Base-by-base conservation (phyloP, 1,140 invertebrate species). In the Macrobrachium rosenbergii region DNA sequence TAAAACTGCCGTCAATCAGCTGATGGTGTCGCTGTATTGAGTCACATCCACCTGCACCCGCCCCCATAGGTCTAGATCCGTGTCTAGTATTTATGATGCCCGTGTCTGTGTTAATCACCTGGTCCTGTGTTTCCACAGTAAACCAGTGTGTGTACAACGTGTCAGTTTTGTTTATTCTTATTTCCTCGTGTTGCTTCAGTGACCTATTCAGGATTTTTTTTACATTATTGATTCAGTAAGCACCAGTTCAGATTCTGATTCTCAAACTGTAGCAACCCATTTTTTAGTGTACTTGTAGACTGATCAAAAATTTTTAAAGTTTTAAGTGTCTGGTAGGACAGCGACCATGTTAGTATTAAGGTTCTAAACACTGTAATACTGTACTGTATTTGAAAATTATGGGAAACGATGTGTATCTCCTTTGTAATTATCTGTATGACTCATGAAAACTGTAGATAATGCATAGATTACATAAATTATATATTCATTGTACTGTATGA, bases 301-400 rank as follows among this genome's bases (percentile, higher is more conserved):
- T 75, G 85, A 81, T 82, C 52, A 87, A 52, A 64, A 87, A 72
- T 82, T 81, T 82, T 81, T 87, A 79, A 81, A 87, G 81, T 59
- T 87, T 83, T 87, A 87, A 87, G 78, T 87, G 85, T 87, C 85
- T 87, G 85, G 85, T 87, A 87, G 85, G 69, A 87, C 85, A 82
- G 69, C 85, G 59, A 87, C 85, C 79, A 86, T 87, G 81, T 81
- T 82, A 28, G 69, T 72, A 72, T 72, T 72, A 72, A 72, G 69
- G 37, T 72, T 23, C 21, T 72, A 72, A 52, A 52, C 52, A 52
- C 52, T 52, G 52, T 52, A 52, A 52, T 52, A 52, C 52, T 52
- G 52, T 52, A 52, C 52, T 52, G 52, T 52, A 52, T 52, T 52
- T 52, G 52, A 52, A 52, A 52, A 52, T 52, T 52, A 52, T 52